Evolutionary conservation across 2,888 invertebrate genomes (phyloP), one percentile per base, ranked within the genome.

Genomic region (Gastrophysa polygoni): DNA sequence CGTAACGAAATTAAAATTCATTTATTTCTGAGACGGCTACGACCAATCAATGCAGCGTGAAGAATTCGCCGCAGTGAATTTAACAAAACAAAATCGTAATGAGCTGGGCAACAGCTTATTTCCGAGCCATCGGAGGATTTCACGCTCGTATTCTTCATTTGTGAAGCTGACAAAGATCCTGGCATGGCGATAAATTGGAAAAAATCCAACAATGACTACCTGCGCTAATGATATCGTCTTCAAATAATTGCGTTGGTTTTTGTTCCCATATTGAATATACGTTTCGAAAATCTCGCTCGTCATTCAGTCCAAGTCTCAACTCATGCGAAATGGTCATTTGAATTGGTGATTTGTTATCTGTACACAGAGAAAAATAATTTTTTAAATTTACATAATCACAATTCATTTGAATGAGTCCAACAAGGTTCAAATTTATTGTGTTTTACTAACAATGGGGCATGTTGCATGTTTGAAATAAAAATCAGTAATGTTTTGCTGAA

Each of bases 91-190:
- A 69, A 72, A 66, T 68, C 68, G 71, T 76, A 77, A 77, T 77
- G 73, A 75, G 72, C 69, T 72, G 59, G 68, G 68, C 73, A 75
- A 77, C 75, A 77, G 76, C 77, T 77, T 74, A 77, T 77, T 77
- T 75, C 74, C 73, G 63, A 68, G 62, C 72, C 72, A 74, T 76
- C 71, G 75, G 69, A 69, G 68, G 72, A 78, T 78, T 78, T 78
- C 77, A 78, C 74, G 78, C 69, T 63, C 72, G 69, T 75, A 75
- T 77, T 76, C 71, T 76, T 70, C 75, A 73, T 77, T 76, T 77
- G 75, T 75, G 76, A 75, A 76, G 75, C 75, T 75, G 74, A 78
- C 75, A 77, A 76, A 75, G 74, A 71, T 70, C 68, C 71, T 69
- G 70, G 73, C 73, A 71, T 68, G 73, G 69, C 71, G 69, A 69